Evolutionary conservation across 2,888 invertebrate species (phyloP).

Genomic region (Hetaerina titia): DNA sequence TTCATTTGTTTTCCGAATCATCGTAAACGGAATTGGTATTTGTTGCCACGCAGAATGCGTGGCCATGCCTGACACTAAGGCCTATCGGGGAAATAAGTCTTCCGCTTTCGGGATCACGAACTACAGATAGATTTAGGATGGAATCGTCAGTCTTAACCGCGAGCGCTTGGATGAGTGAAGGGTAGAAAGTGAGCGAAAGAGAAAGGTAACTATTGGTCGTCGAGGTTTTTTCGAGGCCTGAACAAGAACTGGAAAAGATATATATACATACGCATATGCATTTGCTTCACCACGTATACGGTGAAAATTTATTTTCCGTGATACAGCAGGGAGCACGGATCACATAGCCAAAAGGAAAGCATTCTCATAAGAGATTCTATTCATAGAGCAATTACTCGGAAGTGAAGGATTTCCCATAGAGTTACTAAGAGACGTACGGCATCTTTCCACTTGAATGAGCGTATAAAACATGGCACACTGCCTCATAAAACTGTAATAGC

Average conservation of each 20-base stretch:
- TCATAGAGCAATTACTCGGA: too few species aligned
- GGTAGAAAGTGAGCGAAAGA: neutral
- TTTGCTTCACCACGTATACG: too few species aligned
- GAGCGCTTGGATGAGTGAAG: neutral
- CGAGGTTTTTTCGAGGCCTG: neutral
- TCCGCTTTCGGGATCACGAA: neutral
- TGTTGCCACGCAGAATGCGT: neutral
- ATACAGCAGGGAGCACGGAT: too few species aligned
- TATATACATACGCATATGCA: too few species aligned
- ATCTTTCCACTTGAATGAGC: too few species aligned
- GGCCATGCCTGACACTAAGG: neutral
- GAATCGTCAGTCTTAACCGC: neutral
- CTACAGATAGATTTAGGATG: neutral
- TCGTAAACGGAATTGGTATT: neutral
- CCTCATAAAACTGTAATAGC: too few species aligned
- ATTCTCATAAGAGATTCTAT: too few species aligned
- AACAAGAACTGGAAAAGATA: neutral
- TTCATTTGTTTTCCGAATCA: neutral
- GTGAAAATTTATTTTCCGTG: too few species aligned
- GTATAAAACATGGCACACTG: too few species aligned
- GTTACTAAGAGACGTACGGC: too few species aligned
- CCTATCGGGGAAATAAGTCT: neutral
- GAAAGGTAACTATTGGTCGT: neutral
- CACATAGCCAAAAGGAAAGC: too few species aligned
- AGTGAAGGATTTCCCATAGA: too few species aligned